Base-by-base conservation (phyloP, 2,797 vertebrate species). In the Sternotherus odoratus region DNA sequence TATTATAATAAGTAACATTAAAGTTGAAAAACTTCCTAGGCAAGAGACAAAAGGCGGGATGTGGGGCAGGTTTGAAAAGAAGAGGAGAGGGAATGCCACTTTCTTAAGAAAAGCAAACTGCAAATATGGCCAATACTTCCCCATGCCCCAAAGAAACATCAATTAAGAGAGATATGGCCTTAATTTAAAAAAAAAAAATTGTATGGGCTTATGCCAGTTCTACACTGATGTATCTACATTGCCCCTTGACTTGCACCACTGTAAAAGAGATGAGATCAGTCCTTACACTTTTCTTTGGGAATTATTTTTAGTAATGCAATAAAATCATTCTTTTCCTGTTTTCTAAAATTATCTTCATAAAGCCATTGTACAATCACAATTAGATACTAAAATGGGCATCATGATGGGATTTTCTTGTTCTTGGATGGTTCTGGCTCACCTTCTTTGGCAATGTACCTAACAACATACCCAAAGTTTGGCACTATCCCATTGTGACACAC, bases 291-390 rank as follows among this genome's bases (percentile, higher is more conserved):
- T 57, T 36, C 72, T 87, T 85, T 66, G 17, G 16, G 16, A 66
- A 21, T 33, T 66, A n/a, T 66, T 75, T 49, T 77, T 86, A 77
- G 12, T 9, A 91, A 84, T 87, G 5, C 3, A 85, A 77, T 2
- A 33, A 36, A 87, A 8, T 11, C 5, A 0, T 79, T 81, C 79
- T 77, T 89, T 53, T 17, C 39, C 78, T 92, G 24, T 5, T 39
- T 92, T 91, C 87, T 72, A 94, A 96, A 94, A 79, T 51, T 39
- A 57, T 6, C 33, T 79, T 79, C 3, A 79, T 46, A 24, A 89
- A 1, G 2, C 66, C 43, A 83, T 39, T 50, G 26, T 63, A 16
- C 57, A 77, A 90, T 12, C 72, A 48, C 48, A 51, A 83, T 43
- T 1, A 79, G 43, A 85, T 2, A n/a, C 15, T 77, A 90, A 15